Evolutionary conservation across 2,113 vertebrate species (phyloP).

Genomic region (Ageneiosus marmoratus): DNA sequence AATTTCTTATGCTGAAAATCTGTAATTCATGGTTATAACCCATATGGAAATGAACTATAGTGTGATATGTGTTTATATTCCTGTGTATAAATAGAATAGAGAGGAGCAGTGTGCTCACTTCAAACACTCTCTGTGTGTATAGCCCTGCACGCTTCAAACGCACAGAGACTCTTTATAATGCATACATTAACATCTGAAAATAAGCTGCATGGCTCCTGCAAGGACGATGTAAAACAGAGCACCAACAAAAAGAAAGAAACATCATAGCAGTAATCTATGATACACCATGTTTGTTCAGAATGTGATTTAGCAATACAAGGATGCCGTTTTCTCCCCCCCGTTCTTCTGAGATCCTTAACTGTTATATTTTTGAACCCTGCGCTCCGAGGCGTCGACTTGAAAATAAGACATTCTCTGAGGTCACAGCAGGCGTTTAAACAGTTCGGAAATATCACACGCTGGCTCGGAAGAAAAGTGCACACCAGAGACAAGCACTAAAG

Average conservation of each 20-base stretch:
- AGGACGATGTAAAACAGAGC: constrained; percentile 17
- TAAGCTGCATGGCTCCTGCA: constrained; percentile 28
- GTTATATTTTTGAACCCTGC: constrained; percentile 11
- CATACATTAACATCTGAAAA: constrained; percentile 57
- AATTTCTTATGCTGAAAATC: constrained; percentile 52
- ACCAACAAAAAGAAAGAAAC: neutral
- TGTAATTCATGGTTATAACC: constrained; percentile 54
- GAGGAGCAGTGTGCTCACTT: constrained; percentile 49
- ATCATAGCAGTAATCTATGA: constrained; percentile 22
- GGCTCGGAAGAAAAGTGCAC: constrained; percentile 2
- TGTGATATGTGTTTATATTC: constrained; percentile 19
- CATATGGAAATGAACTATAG: constrained; percentile 11
- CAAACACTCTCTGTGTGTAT: constrained; percentile 53
- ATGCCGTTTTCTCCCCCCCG: neutral
- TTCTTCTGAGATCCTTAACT: constrained; percentile 7
- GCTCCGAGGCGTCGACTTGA: constrained; percentile 26
- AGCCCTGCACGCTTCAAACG: constrained; percentile 50
- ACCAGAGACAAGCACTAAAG: constrained; percentile 7
- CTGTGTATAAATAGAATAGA: constrained; percentile 15
- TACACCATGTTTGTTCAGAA: constrained; percentile 22
- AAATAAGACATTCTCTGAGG: constrained; percentile 29
- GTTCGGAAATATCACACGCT: constrained; percentile 35
- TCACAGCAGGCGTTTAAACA: constrained; percentile 44
- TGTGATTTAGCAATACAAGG: constrained; percentile 8
- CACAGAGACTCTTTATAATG: constrained; percentile 52